Conservation (phyloP, 2,113 vertebrate species). For the Calcarius ornatus region DNA sequence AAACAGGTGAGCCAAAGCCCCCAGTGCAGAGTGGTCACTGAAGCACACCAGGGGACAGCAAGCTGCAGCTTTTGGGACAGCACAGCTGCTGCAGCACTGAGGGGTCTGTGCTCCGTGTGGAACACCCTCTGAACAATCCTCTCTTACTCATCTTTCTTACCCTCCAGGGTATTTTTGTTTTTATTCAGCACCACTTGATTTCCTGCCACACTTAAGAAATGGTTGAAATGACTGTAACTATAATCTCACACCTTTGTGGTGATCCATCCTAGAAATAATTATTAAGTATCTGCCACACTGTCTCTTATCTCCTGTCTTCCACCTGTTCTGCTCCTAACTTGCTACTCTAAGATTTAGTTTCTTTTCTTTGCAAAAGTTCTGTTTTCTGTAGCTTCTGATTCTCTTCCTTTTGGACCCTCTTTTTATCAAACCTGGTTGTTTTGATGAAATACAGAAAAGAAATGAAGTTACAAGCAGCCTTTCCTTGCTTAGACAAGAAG, state of each 20-base stretch:
- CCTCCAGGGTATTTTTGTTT: not conserved
- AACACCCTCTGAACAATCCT: not conserved
- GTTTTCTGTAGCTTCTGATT: not conserved
- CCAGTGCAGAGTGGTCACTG: accelerated
- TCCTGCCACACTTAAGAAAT: not conserved
- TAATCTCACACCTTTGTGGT: not conserved
- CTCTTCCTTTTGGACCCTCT: not conserved
- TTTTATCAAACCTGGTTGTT: not conserved
- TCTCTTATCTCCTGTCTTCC: not conserved
- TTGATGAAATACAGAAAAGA: not conserved
- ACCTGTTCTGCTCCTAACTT: not conserved
- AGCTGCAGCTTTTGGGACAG: not conserved
- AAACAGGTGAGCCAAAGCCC: not conserved
- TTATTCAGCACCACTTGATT: not conserved
- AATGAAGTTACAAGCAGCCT: not conserved
- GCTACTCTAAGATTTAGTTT: not conserved
- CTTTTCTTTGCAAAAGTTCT: not conserved
- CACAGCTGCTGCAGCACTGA: not conserved
- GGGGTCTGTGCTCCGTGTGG: not conserved
- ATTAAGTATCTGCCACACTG: not conserved
- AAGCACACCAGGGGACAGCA: not conserved
- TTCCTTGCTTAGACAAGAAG: not conserved
- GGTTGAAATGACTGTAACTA: not conserved
- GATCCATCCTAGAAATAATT: not conserved
- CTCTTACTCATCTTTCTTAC: not conserved